phyloP scores from a whole-genome alignment of 2,113 vertebrate species.

The Chaetodon auriga region DNA sequence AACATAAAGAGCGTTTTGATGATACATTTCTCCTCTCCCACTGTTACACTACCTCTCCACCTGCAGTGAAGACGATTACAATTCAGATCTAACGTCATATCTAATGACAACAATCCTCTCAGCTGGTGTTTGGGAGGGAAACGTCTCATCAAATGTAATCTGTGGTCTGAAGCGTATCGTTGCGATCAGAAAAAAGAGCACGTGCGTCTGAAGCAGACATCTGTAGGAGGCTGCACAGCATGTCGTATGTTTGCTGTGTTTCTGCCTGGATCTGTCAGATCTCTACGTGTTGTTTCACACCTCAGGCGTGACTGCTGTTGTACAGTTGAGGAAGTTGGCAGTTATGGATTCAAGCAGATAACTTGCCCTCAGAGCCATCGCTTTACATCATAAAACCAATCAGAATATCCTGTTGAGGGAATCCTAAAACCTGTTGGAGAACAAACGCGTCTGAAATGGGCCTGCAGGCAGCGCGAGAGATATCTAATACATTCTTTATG shows the following conservation, averaged over 20 bases:
- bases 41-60: background rate
- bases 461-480: background rate
- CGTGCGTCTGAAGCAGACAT: conserved; percentile 1
- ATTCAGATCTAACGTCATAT: background rate
- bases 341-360: conserved; percentile 38
- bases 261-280: conserved; percentile 16
- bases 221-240: background rate
- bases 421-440: conserved; percentile 2
- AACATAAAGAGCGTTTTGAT: conserved; percentile 12
- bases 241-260: conserved; percentile 5
- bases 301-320: conserved; percentile 4
- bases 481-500: conserved; percentile 24
- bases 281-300: conserved; percentile 40
- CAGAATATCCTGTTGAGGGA: background rate
- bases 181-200: conserved; percentile 5
- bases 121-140: conserved; percentile 33
- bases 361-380: conserved; percentile 16
- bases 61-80: conserved; percentile 16
- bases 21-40: conserved; percentile 14
- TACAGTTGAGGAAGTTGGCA: background rate
- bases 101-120: conserved; percentile 5
- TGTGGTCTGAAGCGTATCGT: background rate
- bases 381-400: conserved; percentile 48
- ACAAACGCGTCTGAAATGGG: conserved; percentile 33
- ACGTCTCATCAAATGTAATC: background rate